Evolutionary conservation across 2,797 vertebrate species (phyloP), one percentile per base, ranked within the genome.

Genomic region (Scleropages formosus): DNA sequence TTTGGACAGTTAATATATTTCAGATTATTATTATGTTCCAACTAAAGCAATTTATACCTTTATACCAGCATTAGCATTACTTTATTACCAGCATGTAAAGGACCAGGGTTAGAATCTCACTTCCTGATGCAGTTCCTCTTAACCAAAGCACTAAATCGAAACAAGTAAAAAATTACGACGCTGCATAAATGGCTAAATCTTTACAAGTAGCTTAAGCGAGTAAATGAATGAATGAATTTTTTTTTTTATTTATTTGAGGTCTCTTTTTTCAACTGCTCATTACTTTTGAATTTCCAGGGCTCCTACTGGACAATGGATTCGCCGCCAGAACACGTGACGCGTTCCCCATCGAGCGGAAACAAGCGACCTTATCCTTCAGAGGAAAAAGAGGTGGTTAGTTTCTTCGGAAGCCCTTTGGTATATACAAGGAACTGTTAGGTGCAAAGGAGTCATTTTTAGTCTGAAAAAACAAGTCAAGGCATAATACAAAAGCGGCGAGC

Each of bases 241-340:
- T 39, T 39, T 31, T 31, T 39, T 39, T 39, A 2, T 31, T 18
- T 22, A 59, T 61, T 4, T 56, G 31, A n/a, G n/a, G n/a, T n/a
- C n/a, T n/a, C n/a, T n/a, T n/a, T n/a, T 47, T 71, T 31, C 16
- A 69, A 24, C 7, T 18, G 13, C 46, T 46, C 1, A 59, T 61
- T 61, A 3, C 22, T 22, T 59, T 8, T 86, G 77, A 84, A 26
- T 84, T 91, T 88, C 11, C 60, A 99, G 97, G 97, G 97, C 47
- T 98, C 96, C 27, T 99, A 99, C 4, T 99, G 97, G 97, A 99
- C 95, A 16, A 98, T 98, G 85, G 97, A 99, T 78, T 95, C 94
- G n/a, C 95, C 95, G 62, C 74, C 88, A 26, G 90, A 88, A 47
- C 82, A 44, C 60, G 73, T 49, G 78, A 73, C 81, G 82, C 78